These are phyloP conservation scores for Diacarnus erythraeanus DNA, from an alignment of 37 sponge, comb jelly and placozoan species.

Conservation along the genomic window DNA sequence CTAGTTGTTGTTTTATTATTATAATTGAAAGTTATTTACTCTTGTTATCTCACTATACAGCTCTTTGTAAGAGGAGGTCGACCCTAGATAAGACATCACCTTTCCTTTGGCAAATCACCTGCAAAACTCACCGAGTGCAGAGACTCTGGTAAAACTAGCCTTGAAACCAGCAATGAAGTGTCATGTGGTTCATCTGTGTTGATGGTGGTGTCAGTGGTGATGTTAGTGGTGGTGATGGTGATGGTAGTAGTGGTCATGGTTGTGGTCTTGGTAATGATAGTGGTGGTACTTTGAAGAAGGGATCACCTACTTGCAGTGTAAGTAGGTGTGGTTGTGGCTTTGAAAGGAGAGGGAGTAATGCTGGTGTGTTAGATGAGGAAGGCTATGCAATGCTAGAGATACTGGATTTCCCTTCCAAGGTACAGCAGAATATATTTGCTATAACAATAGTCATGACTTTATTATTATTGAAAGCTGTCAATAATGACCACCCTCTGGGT, in stretches of 20 bases:
- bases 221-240: neutral
- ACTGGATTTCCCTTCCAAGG: conserved; percentile 51
- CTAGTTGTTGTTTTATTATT: too few species aligned
- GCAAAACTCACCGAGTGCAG: too few species aligned
- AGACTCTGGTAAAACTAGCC: neutral
- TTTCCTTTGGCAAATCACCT: too few species aligned
- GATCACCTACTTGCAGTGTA: neutral
- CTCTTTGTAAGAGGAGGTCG: too few species aligned
- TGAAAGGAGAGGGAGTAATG: conserved; percentile 6
- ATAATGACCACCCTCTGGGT: too few species aligned
- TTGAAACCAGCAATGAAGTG: neutral
- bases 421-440: neutral
- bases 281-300: neutral
- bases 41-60: too few species aligned
- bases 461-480: too few species aligned
- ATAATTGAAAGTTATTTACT: too few species aligned
- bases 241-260: neutral
- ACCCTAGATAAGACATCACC: too few species aligned
- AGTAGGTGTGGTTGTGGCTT: neutral
- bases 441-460: neutral
- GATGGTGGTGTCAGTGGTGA: neutral
- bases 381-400: conserved; percentile 27
- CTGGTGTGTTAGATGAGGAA: conserved; percentile 23
- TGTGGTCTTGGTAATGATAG: neutral
- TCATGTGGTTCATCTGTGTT: neutral